Evolutionary conservation across 2,113 vertebrate species (phyloP), one percentile per base, ranked within the genome.

Genomic region (Mormoops blainvillei): DNA sequence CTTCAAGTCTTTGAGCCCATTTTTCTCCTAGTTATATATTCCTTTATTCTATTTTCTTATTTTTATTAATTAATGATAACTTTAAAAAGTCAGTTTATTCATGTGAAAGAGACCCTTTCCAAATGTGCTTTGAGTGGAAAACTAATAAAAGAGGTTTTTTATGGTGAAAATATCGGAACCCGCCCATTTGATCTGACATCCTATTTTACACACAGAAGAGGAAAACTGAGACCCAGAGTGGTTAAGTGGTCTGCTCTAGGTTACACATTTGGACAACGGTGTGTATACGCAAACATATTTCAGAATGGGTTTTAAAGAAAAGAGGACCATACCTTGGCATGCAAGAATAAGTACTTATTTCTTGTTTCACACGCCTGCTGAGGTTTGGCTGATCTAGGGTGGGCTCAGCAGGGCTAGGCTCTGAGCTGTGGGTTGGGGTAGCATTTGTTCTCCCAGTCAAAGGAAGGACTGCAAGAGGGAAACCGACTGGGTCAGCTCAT

Each of bases 81-180:
- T 85, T 28, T 89, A 50, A 71, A 63, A 41, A 89, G 19, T 65
- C 19, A 26, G 76, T 54, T 71, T 71, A 43, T 77, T 71, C 24
- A 38, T 1, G 24, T 84, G 58, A 36, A 45, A 65, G n/a, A 61
- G 26, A 58, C 15, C 2, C 31, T 31, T 31, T 41, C 67, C 43
- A 76, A 58, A 36, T 70, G 41, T 38, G 22, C 50, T 84, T 50
- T 61, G 58, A 61, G 41, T 61, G 28, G 77, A 38, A 68, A 92
- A 84, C 76, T 74, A 50, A 68, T 50, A 28, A 95, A 76, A 87
- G 94, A 73, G 5, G 41, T n/a, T 61, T 81, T 88, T 28, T n/a
- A 36, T 28, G 41, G 61, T 56, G 43, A 68, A 58, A 84, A 61
- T 70, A 52, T 28, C 36, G 19, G 61, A 61, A 54, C 1, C 24